Percentiles rank a stretch among this genome's conserved stretches.
Evolutionary conservation across 2,888 invertebrate species (phyloP).

Genomic region (Blastobasis lacticolella): DNA sequence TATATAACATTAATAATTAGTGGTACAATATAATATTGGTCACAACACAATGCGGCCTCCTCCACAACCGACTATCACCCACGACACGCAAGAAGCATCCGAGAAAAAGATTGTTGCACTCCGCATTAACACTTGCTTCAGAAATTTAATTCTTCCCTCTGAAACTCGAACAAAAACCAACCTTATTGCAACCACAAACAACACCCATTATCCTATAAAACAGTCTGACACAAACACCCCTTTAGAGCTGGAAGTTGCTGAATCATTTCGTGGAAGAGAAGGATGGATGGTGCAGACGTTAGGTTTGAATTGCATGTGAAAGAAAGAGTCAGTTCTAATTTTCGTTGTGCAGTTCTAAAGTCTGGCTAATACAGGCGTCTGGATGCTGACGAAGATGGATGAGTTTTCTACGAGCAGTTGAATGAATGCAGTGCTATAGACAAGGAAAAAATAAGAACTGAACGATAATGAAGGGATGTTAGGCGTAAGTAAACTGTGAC

Average conservation of each 20-base stretch:
- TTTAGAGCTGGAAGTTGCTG: slow-evolving; percentile 42
- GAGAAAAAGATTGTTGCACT: slow-evolving; percentile 57
- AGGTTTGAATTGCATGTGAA: slow-evolving; percentile 22
- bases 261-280: slow-evolving; percentile 53
- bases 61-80: no score
- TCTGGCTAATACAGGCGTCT: slow-evolving; percentile 61
- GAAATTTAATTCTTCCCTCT: slow-evolving; percentile 45
- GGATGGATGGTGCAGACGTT: slow-evolving; percentile 32
- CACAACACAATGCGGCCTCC: no score
- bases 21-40: no score
- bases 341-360: slow-evolving; percentile 25
- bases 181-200: slow-evolving; percentile 5
- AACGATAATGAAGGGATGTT: slow-evolving; percentile 8
- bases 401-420: slow-evolving; percentile 46
- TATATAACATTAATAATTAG: no score
- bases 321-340: slow-evolving; percentile 38
- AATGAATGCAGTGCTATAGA: slow-evolving; percentile 42
- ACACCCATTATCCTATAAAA: slow-evolving; percentile 14
- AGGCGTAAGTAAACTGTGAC: no score
- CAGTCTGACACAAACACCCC: slow-evolving; percentile 30
- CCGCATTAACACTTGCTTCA: slow-evolving; percentile 52
- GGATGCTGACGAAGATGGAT: slow-evolving; percentile 65
- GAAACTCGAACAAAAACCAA: slow-evolving; percentile 13
- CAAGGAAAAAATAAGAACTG: slow-evolving; percentile 26
- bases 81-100: slow-evolving; percentile 11